Evolutionary conservation across 2,888 invertebrate species (phyloP).

Genomic region (Lamproptera curius): DNA sequence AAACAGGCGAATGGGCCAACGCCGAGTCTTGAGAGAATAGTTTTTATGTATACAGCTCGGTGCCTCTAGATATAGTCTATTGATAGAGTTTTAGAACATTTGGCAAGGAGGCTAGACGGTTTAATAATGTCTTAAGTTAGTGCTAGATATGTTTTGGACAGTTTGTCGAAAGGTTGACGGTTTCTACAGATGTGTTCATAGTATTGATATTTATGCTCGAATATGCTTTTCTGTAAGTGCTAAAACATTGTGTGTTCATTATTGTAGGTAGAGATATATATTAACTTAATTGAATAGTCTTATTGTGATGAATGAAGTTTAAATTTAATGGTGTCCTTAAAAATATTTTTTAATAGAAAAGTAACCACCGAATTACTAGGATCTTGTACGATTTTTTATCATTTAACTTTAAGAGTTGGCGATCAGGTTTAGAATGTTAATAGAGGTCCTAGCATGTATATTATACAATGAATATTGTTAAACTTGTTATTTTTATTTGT

Average conservation of each 20-base stretch:
- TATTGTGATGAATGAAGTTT: neutral
- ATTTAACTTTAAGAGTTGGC: too few relatives aligned
- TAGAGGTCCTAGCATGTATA: too few relatives aligned
- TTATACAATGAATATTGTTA: too few relatives aligned
- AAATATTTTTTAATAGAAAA: neutral
- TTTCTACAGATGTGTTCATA: slow-evolving; percentile 2
- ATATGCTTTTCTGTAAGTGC: slow-evolving; percentile 1
- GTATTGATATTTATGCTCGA: slow-evolving; percentile 4
- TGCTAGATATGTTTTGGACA: slow-evolving; percentile 10
- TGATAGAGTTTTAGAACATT: slow-evolving; percentile 16
- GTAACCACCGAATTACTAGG: too few relatives aligned
- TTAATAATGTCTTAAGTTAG: slow-evolving; percentile 4
- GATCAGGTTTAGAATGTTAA: too few relatives aligned
- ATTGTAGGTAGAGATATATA: too few relatives aligned
- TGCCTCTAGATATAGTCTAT: slow-evolving; percentile 24
- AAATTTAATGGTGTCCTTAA: neutral
- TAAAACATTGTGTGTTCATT: slow-evolving; percentile 7
- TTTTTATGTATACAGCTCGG: slow-evolving; percentile 30
- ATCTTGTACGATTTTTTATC: too few relatives aligned
- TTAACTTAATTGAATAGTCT: neutral
- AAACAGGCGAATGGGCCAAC: slow-evolving; percentile 26
- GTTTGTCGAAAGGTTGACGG: neutral
- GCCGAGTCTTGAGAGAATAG: slow-evolving; percentile 25
- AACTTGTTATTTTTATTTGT: too few relatives aligned
- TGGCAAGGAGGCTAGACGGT: slow-evolving; percentile 11